Percentiles rank a stretch among this genome's conserved stretches.
Conservation (phyloP, 2,113 vertebrate genomes). For the Brachypteracias leptosomus region DNA sequence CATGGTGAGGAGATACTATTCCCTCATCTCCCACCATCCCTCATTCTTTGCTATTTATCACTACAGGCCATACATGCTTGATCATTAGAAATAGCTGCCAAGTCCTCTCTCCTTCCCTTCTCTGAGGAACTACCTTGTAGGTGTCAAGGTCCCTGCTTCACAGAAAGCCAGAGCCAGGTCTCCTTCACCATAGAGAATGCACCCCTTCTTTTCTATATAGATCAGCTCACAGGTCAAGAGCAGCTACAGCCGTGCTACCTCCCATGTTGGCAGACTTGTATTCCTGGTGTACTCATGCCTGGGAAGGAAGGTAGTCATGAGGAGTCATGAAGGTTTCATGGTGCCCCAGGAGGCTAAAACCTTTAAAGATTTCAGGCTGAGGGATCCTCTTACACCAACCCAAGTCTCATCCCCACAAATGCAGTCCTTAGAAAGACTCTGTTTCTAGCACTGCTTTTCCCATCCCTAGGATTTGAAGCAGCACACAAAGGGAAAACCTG, state of each 20-base stretch:
- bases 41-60: constrained; percentile 45
- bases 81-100: constrained; percentile 39
- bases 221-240: not conserved
- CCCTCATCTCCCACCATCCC: not conserved
- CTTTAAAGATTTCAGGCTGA: not conserved
- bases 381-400: not conserved
- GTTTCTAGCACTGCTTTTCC: not conserved
- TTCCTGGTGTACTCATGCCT: not conserved
- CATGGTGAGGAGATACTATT: not conserved
- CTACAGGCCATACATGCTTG: not conserved
- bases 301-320: not conserved
- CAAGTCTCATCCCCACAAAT: not conserved
- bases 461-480: not conserved
- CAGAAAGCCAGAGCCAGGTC: not conserved
- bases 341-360: not conserved
- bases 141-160: not conserved
- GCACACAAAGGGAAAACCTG: not conserved
- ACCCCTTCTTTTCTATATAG: not conserved
- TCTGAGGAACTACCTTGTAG: not conserved
- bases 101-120: constrained; percentile 4
- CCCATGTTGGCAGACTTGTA: not conserved
- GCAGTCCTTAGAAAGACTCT: not conserved
- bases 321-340: not conserved
- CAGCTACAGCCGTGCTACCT: not conserved
- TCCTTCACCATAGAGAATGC: not conserved